Percentiles rank a stretch among this genome's conserved stretches.
phyloP scores from a whole-genome alignment of 2,113 vertebrate species.

The Cephalopholis sonnerati region DNA sequence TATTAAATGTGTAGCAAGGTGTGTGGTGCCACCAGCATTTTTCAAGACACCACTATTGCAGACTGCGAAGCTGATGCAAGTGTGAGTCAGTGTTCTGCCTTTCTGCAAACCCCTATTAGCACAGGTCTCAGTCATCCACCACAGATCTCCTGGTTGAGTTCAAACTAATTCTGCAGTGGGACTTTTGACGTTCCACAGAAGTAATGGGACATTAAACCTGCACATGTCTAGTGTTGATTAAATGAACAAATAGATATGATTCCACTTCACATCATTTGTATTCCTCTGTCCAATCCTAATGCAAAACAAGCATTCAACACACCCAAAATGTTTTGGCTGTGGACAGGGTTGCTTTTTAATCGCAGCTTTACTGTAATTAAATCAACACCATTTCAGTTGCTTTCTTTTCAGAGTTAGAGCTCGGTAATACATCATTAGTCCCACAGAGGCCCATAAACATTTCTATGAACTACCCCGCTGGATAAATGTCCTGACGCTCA shows the following conservation, averaged over 20 bases:
- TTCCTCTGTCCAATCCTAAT: slow-evolving; percentile 45
- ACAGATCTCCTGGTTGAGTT: neutral
- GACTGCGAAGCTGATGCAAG: slow-evolving; percentile 8
- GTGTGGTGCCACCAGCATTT: neutral
- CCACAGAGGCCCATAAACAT: slow-evolving; percentile 42
- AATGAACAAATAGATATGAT: slow-evolving; percentile 49
- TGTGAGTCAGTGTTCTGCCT: neutral
- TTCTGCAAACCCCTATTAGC: neutral
- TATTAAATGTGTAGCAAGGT: neutral
- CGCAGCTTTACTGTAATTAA: slow-evolving; percentile 66
- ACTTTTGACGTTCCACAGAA: neutral
- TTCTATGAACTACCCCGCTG: slow-evolving; percentile 38
- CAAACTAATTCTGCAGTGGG: neutral
- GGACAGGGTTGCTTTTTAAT: slow-evolving; percentile 53
- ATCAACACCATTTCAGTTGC: slow-evolving; percentile 54
- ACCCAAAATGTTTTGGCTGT: slow-evolving; percentile 52
- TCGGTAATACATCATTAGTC: slow-evolving; percentile 53
- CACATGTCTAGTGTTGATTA: slow-evolving; percentile 15
- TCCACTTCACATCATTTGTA: slow-evolving; percentile 49
- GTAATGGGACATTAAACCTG: slow-evolving; percentile 25
- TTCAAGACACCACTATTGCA: neutral
- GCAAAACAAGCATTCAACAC: slow-evolving; percentile 59
- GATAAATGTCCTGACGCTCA: slow-evolving; percentile 44
- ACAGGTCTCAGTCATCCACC: neutral
- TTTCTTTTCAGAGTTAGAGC: slow-evolving; percentile 50